Evolutionary conservation across 1,140 invertebrate species (phyloP), one percentile per base, ranked within the genome.

Genomic region (Trichonephila inaurata): DNA sequence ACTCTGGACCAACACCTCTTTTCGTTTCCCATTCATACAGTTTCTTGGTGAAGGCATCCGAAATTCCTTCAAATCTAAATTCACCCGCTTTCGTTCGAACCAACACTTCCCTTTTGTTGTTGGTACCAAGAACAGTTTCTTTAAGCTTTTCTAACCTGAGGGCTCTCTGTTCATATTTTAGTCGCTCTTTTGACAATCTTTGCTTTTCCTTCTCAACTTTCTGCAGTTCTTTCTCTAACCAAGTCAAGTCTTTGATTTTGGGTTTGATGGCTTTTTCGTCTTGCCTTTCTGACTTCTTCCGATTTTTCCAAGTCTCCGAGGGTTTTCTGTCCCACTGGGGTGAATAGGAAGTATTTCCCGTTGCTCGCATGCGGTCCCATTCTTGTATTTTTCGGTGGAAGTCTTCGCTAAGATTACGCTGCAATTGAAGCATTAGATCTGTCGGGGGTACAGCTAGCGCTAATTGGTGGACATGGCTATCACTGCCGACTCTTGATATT

Each of bases 11-110:
- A 86, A 98, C 98, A 4, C 98, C 98, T 85, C 97, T 96, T 51
- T 97, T 97, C 94, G 98, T 98, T 95, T 99, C 98, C 98, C 98
- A 98, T 95, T 98, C 98, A 95, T 98, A 98, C 0, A 98, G 96
- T 95, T 98, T 98, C 66, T 97, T 97, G 0, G 98, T 98, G 95
- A 98, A 98, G 94, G 98, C 98, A 86, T 98, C 97, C 51, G 97
- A 98, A 93, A 98, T 98, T 0, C 98, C 98, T 96, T 98, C 97
- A 95, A 98, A 98, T 95, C 97, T 96, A 95, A 98, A 97, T 77
- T 98, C 97, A 16, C 98, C 98, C 0, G 97, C 97, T 0, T 98
- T 97, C 12, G 98, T 98, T 95, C 97, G 97, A 1, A 98, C 97
- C 69, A 98, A 96, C 24, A 98, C 97, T 95, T 98, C 97, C 95